Percentiles rank a stretch among this genome's conserved stretches.
These are phyloP conservation scores for Myripristis jacobus DNA, from an alignment of 2,797 vertebrate species.

Conservation along the genomic window DNA sequence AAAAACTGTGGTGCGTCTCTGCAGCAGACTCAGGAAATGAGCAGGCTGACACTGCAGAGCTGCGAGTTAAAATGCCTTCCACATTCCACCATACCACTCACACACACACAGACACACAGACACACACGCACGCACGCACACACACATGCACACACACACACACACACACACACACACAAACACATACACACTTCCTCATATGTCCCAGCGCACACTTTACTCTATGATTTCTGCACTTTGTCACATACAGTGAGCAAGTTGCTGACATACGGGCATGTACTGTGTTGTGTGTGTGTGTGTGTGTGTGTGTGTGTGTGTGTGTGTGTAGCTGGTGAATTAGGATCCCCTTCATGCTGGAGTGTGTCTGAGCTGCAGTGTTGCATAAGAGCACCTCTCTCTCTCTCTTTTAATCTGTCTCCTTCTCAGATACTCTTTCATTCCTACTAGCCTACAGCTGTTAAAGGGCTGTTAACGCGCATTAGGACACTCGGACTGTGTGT, in stretches of 20 bases:
- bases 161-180: conserved; percentile 1
- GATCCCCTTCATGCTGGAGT: background rate
- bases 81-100: conserved; percentile 44
- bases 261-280: conserved; percentile 29
- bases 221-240: conserved; percentile 21
- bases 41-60: conserved; percentile 58
- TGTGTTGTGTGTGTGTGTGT: background rate
- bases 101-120: conserved; percentile 2
- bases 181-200: conserved; percentile 1
- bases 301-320: background rate
- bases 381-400: conserved; percentile 18
- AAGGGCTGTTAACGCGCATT: background rate
- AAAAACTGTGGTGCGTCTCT: conserved; percentile 30
- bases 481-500: background rate
- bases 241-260: conserved; percentile 15
- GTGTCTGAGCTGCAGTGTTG: conserved; percentile 37
- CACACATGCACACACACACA: conserved; percentile 8
- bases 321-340: background rate
- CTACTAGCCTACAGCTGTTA: too few relatives aligned
- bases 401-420: background rate
- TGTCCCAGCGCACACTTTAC: background rate
- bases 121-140: conserved; percentile 4
- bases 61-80: conserved; percentile 61
- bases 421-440: too few relatives aligned
- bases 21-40: conserved; percentile 67